These are phyloP conservation scores for Nesoenas mayeri DNA, from an alignment of 2,113 vertebrate genomes.

Conservation along the genomic window DNA sequence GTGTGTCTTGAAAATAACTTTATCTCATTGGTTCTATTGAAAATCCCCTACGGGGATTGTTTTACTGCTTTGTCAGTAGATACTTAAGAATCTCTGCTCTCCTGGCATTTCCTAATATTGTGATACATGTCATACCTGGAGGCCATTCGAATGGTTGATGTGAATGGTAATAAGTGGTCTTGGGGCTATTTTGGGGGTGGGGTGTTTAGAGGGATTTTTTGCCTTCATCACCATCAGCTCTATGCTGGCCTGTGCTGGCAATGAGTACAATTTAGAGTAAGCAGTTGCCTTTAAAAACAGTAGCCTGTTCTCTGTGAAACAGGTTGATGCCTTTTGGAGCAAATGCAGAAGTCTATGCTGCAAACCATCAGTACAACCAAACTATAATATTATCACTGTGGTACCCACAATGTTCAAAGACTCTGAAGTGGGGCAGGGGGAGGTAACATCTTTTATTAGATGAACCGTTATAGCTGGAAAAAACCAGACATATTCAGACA, in stretches of 20 bases:
- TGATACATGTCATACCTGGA: not conserved
- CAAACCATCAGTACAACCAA: not conserved
- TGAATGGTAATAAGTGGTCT: not conserved
- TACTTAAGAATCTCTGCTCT: not conserved
- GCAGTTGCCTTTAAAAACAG: not conserved
- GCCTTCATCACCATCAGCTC: not conserved
- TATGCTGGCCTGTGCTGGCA: not conserved
- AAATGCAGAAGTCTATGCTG: not conserved
- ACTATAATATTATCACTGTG: not conserved
- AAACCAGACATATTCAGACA: not conserved
- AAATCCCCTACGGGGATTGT: not conserved
- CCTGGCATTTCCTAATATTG: not conserved
- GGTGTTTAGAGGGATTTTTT: not conserved
- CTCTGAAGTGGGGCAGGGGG: not conserved
- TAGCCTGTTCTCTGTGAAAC: not conserved
- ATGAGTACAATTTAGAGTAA: not conserved
- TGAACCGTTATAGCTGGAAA: not conserved
- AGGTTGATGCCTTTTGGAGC: not conserved
- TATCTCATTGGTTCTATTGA: constrained; percentile 24
- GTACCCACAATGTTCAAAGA: not conserved
- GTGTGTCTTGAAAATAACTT: not conserved
- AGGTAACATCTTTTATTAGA: not conserved
- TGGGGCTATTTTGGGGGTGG: not conserved
- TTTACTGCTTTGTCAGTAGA: not conserved
- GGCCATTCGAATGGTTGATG: not conserved